Percentiles rank a stretch among this genome's conserved stretches.
phyloP scores from a whole-genome alignment of 2,113 vertebrate genomes.

The Recurvirostra avosetta region DNA sequence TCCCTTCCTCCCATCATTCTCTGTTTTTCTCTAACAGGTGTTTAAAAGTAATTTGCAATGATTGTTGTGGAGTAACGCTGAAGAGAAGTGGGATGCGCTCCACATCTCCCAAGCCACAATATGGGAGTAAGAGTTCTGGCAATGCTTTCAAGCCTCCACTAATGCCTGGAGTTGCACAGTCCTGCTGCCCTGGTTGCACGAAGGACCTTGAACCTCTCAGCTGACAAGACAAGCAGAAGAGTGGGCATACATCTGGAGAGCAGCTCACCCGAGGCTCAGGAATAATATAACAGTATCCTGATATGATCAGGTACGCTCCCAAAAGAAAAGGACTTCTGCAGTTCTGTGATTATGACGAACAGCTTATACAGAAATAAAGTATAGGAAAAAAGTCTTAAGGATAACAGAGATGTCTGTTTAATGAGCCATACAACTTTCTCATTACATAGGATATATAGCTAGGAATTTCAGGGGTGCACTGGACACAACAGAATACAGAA shows the following conservation, averaged over 20 bases:
- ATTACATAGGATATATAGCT: fast-evolving
- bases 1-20: not conserved
- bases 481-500: not conserved
- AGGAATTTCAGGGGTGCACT: not conserved
- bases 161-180: not conserved
- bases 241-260: not conserved
- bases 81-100: fast-evolving
- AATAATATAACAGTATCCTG: not conserved
- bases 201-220: not conserved
- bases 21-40: not conserved
- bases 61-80: not conserved
- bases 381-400: not conserved
- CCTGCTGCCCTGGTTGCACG: not conserved
- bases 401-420: not conserved
- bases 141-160: not conserved
- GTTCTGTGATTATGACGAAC: not conserved
- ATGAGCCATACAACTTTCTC: not conserved
- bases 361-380: not conserved
- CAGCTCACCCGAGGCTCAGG: not conserved
- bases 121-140: not conserved
- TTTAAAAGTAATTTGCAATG: not conserved
- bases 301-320: not conserved
- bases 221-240: not conserved
- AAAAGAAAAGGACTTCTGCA: not conserved
- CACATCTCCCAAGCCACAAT: not conserved